phyloP scores from a whole-genome alignment of 2,113 vertebrate genomes.

The Neopipo cinnamomea region DNA sequence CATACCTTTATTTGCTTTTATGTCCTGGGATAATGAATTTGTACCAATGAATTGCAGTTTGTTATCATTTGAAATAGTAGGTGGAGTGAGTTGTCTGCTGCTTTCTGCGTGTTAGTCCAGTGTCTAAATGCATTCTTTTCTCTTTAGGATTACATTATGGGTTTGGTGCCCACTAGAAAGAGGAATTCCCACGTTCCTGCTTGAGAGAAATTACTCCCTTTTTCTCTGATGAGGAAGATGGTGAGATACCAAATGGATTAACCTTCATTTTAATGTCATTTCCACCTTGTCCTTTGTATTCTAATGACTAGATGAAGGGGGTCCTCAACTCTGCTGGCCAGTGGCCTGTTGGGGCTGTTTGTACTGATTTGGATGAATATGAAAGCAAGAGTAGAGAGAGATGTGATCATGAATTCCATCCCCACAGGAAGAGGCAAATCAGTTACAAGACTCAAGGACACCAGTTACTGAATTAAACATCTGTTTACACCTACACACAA shows the following conservation, averaged over 20 bases:
- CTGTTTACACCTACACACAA: conserved; percentile 24
- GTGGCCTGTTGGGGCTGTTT: background rate
- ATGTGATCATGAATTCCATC: background rate
- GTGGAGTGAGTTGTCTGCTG: background rate
- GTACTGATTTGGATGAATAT: background rate
- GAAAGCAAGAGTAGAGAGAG: background rate
- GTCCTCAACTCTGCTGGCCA: background rate
- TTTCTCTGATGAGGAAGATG: background rate
- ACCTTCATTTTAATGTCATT: background rate
- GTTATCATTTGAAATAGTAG: background rate
- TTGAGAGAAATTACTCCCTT: background rate
- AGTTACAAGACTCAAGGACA: conserved; percentile 13
- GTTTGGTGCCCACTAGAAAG: background rate
- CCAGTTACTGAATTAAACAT: background rate
- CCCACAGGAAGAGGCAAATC: conserved; percentile 25
- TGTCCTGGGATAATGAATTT: background rate
- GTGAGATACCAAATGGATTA: background rate
- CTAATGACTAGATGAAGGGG: background rate
- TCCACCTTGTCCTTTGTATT: background rate
- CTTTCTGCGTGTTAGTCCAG: background rate
- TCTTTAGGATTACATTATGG: background rate
- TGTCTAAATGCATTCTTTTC: background rate
- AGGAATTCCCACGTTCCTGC: background rate
- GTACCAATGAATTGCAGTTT: background rate
- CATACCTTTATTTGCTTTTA: background rate